Conservation (phyloP, 2,797 vertebrate species). For the Nothura maculosa region DNA sequence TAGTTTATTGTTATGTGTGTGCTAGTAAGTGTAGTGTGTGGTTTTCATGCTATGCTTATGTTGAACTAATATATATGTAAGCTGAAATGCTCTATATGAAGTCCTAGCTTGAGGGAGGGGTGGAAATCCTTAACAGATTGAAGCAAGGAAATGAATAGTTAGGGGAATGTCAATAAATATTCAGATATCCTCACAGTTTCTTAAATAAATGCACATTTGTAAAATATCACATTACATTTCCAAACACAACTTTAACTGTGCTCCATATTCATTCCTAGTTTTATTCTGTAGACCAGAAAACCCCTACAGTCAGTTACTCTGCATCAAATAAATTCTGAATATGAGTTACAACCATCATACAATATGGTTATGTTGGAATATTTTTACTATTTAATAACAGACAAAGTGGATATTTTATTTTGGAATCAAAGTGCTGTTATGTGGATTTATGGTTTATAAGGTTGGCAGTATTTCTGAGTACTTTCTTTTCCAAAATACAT, state of each 20-base stretch:
- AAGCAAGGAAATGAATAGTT: neutral
- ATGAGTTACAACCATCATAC: conserved; percentile 50
- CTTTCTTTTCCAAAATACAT: conserved; percentile 66
- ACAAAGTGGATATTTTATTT: conserved; percentile 65
- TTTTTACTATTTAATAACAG: conserved; percentile 65
- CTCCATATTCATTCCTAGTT: neutral
- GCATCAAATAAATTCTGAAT: conserved; percentile 44
- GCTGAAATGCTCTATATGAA: neutral
- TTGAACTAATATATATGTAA: neutral
- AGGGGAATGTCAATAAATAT: conserved; percentile 35
- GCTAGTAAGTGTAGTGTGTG: neutral
- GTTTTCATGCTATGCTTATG: neutral
- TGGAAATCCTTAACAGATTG: neutral
- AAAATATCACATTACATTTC: conserved; percentile 32
- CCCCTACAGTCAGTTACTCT: conserved; percentile 30
- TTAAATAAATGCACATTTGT: conserved; percentile 56
- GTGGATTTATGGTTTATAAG: conserved; percentile 63
- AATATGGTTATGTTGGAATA: conserved; percentile 35
- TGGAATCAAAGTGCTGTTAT: conserved; percentile 63
- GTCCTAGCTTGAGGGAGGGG: neutral
- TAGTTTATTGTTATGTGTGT: neutral
- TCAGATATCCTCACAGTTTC: conserved; percentile 44
- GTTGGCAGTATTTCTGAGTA: conserved; percentile 57
- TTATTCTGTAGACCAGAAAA: conserved; percentile 39
- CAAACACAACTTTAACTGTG: conserved; percentile 11